Evolutionary conservation across 2,888 invertebrate species (phyloP).

Genomic region (Mimas tiliae): DNA sequence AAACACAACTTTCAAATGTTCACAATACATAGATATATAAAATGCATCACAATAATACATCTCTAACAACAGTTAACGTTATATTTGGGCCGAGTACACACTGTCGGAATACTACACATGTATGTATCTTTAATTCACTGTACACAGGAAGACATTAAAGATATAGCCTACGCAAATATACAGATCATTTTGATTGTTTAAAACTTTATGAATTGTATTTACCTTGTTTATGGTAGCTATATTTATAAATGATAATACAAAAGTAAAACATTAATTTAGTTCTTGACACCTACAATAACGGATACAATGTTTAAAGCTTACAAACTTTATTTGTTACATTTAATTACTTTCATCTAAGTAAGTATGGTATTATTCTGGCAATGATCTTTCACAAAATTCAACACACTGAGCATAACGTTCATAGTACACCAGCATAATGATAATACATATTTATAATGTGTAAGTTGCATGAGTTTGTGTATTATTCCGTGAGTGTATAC

Average conservation of each 20-base stretch:
- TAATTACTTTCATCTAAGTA: too few relatives aligned
- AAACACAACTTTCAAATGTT: slow-evolving; percentile 58
- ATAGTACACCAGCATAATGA: too few relatives aligned
- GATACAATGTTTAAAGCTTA: too few relatives aligned
- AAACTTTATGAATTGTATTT: not conserved
- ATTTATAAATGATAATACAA: too few relatives aligned
- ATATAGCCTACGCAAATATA: not conserved
- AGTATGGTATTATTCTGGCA: too few relatives aligned
- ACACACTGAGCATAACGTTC: too few relatives aligned
- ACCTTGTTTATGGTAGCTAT: too few relatives aligned
- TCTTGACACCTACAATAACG: too few relatives aligned
- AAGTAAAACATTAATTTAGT: too few relatives aligned
- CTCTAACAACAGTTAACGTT: slow-evolving; percentile 50
- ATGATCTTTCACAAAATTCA: too few relatives aligned
- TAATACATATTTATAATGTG: not conserved
- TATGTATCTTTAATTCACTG: not conserved
- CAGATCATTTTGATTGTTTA: not conserved
- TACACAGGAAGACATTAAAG: slow-evolving; percentile 16
- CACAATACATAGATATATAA: slow-evolving; percentile 56
- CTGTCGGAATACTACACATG: slow-evolving; percentile 16
- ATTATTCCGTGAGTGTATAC: slow-evolving; percentile 31
- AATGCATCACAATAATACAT: slow-evolving; percentile 55
- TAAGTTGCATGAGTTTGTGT: not conserved
- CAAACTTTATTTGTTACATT: too few relatives aligned
- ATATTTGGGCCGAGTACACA: slow-evolving; percentile 31